A percentile compares a stretch with the other conserved stretches of the same genome.
Evolutionary conservation across 1,140 invertebrate genomes (phyloP).

Genomic region (Ectropis grisescens): DNA sequence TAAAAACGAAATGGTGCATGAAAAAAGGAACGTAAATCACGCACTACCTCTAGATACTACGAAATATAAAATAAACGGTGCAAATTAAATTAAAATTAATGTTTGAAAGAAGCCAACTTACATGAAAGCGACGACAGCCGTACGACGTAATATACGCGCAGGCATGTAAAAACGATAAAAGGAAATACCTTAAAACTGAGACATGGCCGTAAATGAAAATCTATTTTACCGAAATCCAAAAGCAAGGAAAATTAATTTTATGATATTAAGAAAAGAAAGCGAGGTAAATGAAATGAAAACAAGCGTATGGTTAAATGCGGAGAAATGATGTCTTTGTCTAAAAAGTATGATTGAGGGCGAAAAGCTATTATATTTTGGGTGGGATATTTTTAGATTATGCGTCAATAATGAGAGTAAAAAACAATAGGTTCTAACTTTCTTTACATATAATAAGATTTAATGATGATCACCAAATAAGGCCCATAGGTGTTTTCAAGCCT

Average conservation of each 20-base stretch:
- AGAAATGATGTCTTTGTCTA: constrained; percentile 12
- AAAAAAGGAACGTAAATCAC: constrained; percentile 34
- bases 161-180: constrained; percentile 65
- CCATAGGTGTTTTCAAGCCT: too few species aligned
- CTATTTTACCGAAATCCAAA: constrained; percentile 33
- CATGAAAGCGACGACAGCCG: constrained; percentile 60
- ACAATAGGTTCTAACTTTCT: too few species aligned
- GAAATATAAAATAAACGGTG: constrained; percentile 34
- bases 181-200: constrained; percentile 47
- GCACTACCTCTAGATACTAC: constrained; percentile 46
- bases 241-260: constrained; percentile 38
- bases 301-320: constrained; percentile 34
- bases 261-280: constrained; percentile 29
- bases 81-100: constrained; percentile 46
- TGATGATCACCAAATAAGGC: too few species aligned
- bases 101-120: constrained; percentile 59
- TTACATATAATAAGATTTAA: too few species aligned
- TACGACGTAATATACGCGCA: constrained; percentile 44
- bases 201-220: constrained; percentile 35
- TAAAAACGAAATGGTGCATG: constrained; percentile 58
- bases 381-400: too few species aligned
- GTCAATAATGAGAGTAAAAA: too few species aligned
- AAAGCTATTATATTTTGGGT: too few species aligned
- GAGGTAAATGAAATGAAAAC: constrained; percentile 30
- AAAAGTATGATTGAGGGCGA: too few species aligned